Conservation (phyloP, 2,113 vertebrate species). For the Fregetta grallaria region DNA sequence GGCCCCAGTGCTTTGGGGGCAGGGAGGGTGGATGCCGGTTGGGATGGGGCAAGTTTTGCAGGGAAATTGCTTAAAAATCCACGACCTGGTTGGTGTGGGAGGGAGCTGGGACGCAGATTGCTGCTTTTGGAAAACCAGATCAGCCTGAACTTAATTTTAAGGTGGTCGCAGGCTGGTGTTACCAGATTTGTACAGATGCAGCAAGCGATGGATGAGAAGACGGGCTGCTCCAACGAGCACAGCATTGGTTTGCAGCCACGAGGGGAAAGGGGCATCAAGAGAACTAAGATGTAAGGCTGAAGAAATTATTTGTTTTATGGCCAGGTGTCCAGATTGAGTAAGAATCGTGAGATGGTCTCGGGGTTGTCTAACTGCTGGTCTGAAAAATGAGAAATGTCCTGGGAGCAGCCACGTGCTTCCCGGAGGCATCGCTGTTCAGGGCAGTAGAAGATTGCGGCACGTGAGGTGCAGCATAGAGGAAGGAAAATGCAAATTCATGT, state of each 20-base stretch:
- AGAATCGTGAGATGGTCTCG: neutral
- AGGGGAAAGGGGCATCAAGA: neutral
- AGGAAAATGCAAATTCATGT: neutral
- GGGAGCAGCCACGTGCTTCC: neutral
- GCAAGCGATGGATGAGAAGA: accelerated
- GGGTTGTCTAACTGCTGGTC: too few species aligned
- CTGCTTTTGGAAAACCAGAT: neutral
- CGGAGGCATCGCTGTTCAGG: accelerated
- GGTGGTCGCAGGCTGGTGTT: neutral
- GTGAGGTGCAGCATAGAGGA: neutral
- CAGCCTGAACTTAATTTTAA: too few species aligned
- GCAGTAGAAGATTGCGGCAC: neutral
- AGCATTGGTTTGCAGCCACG: accelerated
- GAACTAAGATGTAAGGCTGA: neutral
- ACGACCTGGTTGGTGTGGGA: accelerated
- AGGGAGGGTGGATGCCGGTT: too few species aligned
- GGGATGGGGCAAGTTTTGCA: neutral
- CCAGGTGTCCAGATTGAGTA: too few species aligned
- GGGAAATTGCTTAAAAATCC: neutral
- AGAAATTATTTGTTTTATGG: neutral
- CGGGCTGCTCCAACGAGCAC: too few species aligned
- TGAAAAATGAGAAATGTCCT: too few species aligned
- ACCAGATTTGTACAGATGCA: accelerated
- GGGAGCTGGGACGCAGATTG: neutral
- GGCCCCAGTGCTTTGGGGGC: neutral